A percentile compares a stretch with the other conserved stretches of the same genome.
Evolutionary conservation across 2,888 invertebrate genomes (phyloP).

Genomic region (Mallateleia sp.): DNA sequence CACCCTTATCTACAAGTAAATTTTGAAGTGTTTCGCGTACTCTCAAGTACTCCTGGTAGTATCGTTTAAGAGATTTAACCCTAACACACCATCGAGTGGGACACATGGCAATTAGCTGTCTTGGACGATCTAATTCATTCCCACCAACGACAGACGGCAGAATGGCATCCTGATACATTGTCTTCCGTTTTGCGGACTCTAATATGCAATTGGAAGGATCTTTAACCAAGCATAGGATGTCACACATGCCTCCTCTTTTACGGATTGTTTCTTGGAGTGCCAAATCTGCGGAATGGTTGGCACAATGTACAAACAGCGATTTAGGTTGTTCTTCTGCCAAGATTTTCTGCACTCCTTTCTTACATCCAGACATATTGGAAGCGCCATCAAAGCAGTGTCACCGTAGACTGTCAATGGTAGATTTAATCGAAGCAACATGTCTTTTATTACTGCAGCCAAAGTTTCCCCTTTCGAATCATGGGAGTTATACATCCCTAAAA

Average conservation of each 20-base stretch:
- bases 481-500: constrained; percentile 39
- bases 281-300: constrained; percentile 30
- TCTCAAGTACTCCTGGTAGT: constrained; percentile 22
- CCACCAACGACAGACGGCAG: constrained; percentile 3
- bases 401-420: background rate
- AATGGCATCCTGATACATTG: constrained; percentile 19
- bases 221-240: constrained; percentile 36
- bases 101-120: constrained; percentile 8
- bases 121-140: background rate
- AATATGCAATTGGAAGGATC: constrained; percentile 44
- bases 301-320: constrained; percentile 31
- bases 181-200: constrained; percentile 34
- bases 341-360: constrained; percentile 26
- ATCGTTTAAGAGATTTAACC: constrained; percentile 7
- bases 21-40: constrained; percentile 13
- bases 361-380: constrained; percentile 32
- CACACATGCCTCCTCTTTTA: constrained; percentile 27
- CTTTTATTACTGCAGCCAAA: constrained; percentile 25
- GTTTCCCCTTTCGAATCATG: constrained; percentile 19
- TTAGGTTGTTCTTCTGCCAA: constrained; percentile 28
- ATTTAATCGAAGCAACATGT: constrained; percentile 12
- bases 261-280: constrained; percentile 26
- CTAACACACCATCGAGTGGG: constrained; percentile 44
- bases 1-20: constrained; percentile 26
- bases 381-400: constrained; percentile 45